Evolutionary conservation across 2,113 vertebrate genomes (phyloP), one percentile per base, ranked within the genome.

Genomic region (Orycteropus afer): DNA sequence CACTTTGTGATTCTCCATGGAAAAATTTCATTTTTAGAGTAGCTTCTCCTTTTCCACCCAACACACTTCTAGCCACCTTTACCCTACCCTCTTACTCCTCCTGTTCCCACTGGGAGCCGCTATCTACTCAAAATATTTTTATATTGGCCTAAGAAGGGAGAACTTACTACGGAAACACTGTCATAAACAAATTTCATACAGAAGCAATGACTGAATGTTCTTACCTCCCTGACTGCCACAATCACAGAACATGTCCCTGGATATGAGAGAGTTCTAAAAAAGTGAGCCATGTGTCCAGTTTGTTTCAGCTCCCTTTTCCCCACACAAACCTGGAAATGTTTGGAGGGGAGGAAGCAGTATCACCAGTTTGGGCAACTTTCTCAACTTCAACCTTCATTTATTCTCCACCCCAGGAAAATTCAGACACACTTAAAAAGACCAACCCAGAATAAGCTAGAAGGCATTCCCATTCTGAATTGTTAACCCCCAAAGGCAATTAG

Each of bases 351-450:
- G 47, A 79, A 81, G 92, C 45, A 61, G 9, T 11, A 47, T 37
- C 45, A 51, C 25, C 69, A 65, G 67, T 77, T 73, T 25, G 25
- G 76, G 42, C 14, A 27, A 86, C 84, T 71, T 89, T 92, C 74
- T 83, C 73, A 84, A 22, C 17, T 81, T 73, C 77, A 73, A 51
- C n/a, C 78, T 71, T 18, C 29, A 86, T 51, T 49, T 90, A 53
- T 82, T 93, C 45, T 85, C 53, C 4, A 49, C 12, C 53, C 61
- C 7, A 73, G 55, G 57, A 65, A 53, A 86, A 89, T 59, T 89
- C 34, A 86, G 53, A 84, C 37, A 53, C 63, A 69, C 29, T 23
- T 89, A 76, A 69, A 90, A 95, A 92, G 40, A 94, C 23, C n/a
- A 69, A 89, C 32, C 71, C n/a, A 49, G 76, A 86, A 65, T 27